These are phyloP conservation scores for Rallus crepitans DNA, from an alignment of 2,797 vertebrate species.

Conservation along the genomic window DNA sequence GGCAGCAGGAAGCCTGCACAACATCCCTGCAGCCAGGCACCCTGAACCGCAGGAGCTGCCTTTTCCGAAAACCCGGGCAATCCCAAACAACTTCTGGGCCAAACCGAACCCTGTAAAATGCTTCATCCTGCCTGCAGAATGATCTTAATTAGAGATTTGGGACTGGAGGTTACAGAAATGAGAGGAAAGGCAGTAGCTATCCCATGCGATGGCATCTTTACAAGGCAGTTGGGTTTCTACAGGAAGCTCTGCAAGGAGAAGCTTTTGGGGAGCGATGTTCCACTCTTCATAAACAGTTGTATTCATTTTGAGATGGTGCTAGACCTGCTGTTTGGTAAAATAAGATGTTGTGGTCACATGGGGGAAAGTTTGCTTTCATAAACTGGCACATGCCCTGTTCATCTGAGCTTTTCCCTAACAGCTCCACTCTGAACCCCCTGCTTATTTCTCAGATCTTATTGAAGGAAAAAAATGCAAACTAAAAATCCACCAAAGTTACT, in stretches of 20 bases:
- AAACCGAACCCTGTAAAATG: not conserved
- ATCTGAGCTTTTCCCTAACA: not conserved
- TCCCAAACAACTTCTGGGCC: not conserved
- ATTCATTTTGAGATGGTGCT: not conserved
- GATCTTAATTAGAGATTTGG: not conserved
- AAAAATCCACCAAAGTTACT: not conserved
- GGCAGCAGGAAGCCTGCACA: slow-evolving; percentile 33
- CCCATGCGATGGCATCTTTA: not conserved
- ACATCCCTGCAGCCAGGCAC: not conserved
- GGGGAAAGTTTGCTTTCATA: not conserved
- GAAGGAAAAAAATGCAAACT: not conserved
- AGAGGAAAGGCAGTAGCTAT: not conserved
- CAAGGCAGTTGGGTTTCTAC: not conserved
- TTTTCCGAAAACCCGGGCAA: slow-evolving; percentile 1
- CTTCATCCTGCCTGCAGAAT: not conserved
- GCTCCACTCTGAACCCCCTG: not conserved
- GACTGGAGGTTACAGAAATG: not conserved
- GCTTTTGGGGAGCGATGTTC: not conserved
- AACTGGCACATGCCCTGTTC: not conserved
- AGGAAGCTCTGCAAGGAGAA: not conserved
- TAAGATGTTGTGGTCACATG: not conserved
- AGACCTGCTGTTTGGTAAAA: not conserved
- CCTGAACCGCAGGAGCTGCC: accelerated
- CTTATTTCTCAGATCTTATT: not conserved
- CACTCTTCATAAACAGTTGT: not conserved